Conservation (phyloP, 2,797 vertebrate genomes). For the Morelia viridis region DNA sequence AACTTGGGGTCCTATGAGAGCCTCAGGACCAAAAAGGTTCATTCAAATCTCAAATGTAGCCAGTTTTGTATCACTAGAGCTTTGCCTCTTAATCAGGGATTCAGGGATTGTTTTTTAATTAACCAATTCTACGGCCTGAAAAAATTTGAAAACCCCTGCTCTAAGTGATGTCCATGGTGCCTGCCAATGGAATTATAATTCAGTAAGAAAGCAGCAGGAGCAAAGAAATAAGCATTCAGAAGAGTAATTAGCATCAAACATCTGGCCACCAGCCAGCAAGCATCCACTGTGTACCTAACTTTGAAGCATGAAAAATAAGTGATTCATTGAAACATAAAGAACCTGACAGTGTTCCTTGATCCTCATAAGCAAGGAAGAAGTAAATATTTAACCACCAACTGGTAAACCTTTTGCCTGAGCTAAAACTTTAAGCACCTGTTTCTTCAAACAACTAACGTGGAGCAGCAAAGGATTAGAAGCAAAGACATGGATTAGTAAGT, state of each 20-base stretch:
- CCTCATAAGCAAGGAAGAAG: background rate
- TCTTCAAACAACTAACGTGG: background rate
- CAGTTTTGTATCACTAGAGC: background rate
- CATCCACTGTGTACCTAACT: background rate
- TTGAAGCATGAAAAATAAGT: background rate
- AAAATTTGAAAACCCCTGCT: no score
- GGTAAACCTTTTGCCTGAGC: background rate
- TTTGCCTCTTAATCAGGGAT: background rate
- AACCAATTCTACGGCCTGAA: no score
- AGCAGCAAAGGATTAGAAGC: background rate
- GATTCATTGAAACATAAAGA: background rate
- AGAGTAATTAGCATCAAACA: background rate
- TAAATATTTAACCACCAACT: background rate
- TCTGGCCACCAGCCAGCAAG: background rate
- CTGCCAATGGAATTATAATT: no score
- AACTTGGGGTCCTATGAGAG: background rate
- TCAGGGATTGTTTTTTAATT: no score
- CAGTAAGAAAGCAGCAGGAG: no score
- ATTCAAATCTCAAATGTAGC: background rate
- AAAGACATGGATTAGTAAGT: background rate
- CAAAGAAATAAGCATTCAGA: background rate
- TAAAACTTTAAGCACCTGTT: background rate
- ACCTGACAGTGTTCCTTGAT: background rate
- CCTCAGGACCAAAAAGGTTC: background rate
- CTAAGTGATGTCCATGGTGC: no score